phyloP scores from a whole-genome alignment of 2,888 invertebrate species.

The Podabrus alpinus region DNA sequence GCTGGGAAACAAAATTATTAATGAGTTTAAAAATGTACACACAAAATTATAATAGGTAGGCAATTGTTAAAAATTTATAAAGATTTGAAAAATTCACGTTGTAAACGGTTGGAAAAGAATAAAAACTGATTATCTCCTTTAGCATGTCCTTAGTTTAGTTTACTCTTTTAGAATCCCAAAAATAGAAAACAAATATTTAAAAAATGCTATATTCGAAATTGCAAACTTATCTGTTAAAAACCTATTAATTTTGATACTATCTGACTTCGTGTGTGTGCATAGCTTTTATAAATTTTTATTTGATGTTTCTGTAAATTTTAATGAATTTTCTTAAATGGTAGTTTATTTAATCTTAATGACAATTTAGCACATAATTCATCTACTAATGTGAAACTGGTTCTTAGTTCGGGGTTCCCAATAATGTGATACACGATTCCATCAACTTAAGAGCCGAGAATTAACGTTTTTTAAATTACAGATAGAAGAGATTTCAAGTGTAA shows the following conservation, averaged over 20 bases:
- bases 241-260: background rate
- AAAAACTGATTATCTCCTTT: background rate
- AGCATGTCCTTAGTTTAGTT: background rate
- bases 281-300: background rate
- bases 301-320: background rate
- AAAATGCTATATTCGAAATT: background rate
- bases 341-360: background rate
- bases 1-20: too few species aligned
- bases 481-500: background rate
- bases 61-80: background rate
- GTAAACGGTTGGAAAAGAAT: background rate
- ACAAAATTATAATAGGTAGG: too few species aligned
- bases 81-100: background rate
- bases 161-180: background rate
- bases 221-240: background rate
- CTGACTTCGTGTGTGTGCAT: background rate
- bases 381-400: constrained; percentile 2
- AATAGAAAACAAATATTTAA: background rate
- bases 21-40: too few species aligned
- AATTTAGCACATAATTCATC: background rate
- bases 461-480: background rate
- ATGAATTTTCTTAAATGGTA: background rate
- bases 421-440: background rate
- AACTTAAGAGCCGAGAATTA: constrained; percentile 1
- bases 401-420: background rate